Evolutionary conservation across 2,888 invertebrate species (phyloP).

Genomic region (Ellobium chinense): DNA sequence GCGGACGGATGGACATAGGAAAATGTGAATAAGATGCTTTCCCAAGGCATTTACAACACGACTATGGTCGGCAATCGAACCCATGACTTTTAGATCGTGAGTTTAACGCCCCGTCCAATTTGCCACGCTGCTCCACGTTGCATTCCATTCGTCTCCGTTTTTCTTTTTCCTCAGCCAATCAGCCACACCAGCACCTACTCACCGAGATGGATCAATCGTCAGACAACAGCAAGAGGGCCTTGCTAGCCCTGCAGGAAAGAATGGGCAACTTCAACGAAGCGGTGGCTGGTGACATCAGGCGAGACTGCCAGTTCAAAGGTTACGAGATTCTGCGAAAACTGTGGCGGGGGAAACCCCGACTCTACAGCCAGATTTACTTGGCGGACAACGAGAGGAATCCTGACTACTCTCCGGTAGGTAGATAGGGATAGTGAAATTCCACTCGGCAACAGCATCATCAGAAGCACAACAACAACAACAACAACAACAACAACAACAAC

Average conservation of each 20-base stretch:
- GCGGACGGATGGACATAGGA: no score
- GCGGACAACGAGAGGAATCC: conserved; percentile 23
- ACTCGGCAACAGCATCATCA: no score
- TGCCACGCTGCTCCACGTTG: not conserved
- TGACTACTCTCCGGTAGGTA: conserved; percentile 14
- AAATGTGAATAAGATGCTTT: no score
- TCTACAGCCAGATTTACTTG: conserved; percentile 9
- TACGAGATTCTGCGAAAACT: conserved; percentile 27
- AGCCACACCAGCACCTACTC: no score
- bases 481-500: no score
- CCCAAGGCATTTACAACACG: no score
- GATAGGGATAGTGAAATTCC: no score
- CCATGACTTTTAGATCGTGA: no score
- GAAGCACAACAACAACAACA: no score
- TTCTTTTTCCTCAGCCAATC: not conserved
- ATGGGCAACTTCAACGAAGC: not conserved
- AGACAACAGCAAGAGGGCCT: not conserved
- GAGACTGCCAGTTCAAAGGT: conserved; percentile 14
- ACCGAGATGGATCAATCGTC: not conserved
- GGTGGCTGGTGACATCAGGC: not conserved
- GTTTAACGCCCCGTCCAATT: not conserved
- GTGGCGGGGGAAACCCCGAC: not conserved
- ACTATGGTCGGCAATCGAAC: no score
- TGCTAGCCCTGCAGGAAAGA: not conserved
- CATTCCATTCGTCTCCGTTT: not conserved